Base-by-base conservation (phyloP, 2,797 vertebrate species). In the Chelon auratus region DNA sequence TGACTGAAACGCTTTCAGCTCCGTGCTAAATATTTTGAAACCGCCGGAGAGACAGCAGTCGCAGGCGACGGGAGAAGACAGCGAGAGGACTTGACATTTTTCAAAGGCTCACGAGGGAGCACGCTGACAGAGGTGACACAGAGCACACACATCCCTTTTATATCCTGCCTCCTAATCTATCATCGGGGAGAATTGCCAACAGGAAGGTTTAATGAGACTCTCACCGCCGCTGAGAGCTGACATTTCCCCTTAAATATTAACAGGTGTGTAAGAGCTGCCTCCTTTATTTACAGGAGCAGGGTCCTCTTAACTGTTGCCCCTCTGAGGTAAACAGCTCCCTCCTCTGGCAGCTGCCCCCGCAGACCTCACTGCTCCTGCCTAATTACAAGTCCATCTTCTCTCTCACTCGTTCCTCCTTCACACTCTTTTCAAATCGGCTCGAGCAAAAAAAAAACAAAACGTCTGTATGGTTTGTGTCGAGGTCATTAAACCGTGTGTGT, bases 321-420 rank as follows among this genome's bases (percentile, higher is more conserved):
- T 43, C 18, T 47, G 48, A 75, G 63, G 63, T 51, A 47, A 86
- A 87, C 81, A 75, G 89, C 86, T 43, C 89, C 90, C 86, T 43
- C 84, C 48, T 77, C 77, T 91, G 89, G 87, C 40, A 0, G 72
- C 65, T 52, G 72, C 65, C 54, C 22, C 13, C 5, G 36, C 6
- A 54, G 39, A 26, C 45, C 57, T n/a, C 51, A 18, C 0, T 18
- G 3, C 8, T 53, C 33, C 43, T n/a, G 20, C 12, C 51, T 11
- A n/a, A 33, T 65, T 22, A 18, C 4, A 10, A 2, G 45, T 39
- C 15, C 37, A 15, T 72, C 58, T 9, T 56, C 36, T 63, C 24
- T 33, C 45, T 42, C 7, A 43, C 59, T 75, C n/a, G 0, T 22
- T 4, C 14, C 47, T 71, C 24, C 59, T 33, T 75, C n/a, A 0